Base-by-base conservation (phyloP, 2,797 vertebrate genomes). In the Lutra lutra region DNA sequence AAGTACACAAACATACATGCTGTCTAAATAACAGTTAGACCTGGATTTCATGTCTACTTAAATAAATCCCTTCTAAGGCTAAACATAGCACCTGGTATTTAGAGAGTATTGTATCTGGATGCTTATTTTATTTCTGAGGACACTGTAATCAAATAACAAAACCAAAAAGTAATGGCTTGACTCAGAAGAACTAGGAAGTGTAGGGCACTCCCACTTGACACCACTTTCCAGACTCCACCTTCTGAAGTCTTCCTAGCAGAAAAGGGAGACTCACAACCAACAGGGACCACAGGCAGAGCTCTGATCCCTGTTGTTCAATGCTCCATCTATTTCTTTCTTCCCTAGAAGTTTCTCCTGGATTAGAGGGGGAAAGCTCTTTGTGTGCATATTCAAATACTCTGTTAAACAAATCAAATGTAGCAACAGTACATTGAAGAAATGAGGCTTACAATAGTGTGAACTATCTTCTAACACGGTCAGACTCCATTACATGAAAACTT, bases 401-500 rank as follows among this genome's bases (percentile, higher is more conserved):
- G 43, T 14, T 25, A 79, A n/a, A 40, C n/a, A 62, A 4, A 66
- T 27, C n/a, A n/a, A 3, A 51, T 54, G 14, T 0, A 21, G n/a
- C 66, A n/a, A 43, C 18, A 43, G 56, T 54, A n/a, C 72, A 43
- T 0, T 64, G 73, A 89, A 58, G 73, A 91, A 58, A 91, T 18
- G 62, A 82, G 58, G 38, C 21, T 86, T 73, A 23, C 17, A 88
- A 46, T 1, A 66, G 29, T 35, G 7, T 38, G 18, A 35, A 87
- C 40, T 1, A n/a, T 17, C 15, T 6, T 29, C 11, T 7, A 51
- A 91, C 77, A 82, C n/a, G 3, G 83, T 8, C 21, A 75, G 75
- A 73, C 0, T 35, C 83, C 7, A 3, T 20, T 93, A 97, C 96
- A 91, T 2, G 4, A 89, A 84, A 72, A 64, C 99, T 99, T 98